phyloP scores from a whole-genome alignment of 2,797 vertebrate genomes.

The Melanogrammus aeglefinus region DNA sequence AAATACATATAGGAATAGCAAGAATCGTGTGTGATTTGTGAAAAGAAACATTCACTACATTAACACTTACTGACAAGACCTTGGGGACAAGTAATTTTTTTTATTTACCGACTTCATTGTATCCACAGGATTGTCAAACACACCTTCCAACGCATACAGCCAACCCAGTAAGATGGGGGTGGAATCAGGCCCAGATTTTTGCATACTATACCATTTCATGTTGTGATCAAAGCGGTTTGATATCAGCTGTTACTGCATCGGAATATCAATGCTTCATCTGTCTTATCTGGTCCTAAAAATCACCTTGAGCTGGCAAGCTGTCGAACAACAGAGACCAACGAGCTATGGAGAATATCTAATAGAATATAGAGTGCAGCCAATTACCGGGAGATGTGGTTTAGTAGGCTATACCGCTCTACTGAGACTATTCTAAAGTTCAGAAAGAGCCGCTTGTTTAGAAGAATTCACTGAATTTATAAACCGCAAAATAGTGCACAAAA shows the following conservation, averaged over 20 bases:
- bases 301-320: background rate
- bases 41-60: background rate
- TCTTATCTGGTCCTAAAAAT: slow-evolving; percentile 8
- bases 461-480: slow-evolving; percentile 21
- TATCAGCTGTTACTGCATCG: slow-evolving; percentile 3
- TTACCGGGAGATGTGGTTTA: background rate
- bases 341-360: slow-evolving; percentile 3
- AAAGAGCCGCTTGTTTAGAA: slow-evolving; percentile 24
- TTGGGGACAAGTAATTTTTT: background rate
- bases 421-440: background rate
- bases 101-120: background rate
- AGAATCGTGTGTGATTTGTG: background rate
- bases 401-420: background rate
- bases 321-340: slow-evolving; percentile 9
- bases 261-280: background rate
- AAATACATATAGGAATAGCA: background rate
- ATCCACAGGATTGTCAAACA: background rate
- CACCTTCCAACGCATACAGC: too few species aligned
- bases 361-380: background rate
- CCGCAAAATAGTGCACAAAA: slow-evolving; percentile 18
- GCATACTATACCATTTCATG: background rate
- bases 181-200: background rate
- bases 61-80: background rate
- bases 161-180: too few species aligned
- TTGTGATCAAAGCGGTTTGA: background rate